Evolutionary conservation across 2,888 invertebrate genomes (phyloP), one percentile per base, ranked within the genome.

Genomic region (Scaptomyza parva): DNA sequence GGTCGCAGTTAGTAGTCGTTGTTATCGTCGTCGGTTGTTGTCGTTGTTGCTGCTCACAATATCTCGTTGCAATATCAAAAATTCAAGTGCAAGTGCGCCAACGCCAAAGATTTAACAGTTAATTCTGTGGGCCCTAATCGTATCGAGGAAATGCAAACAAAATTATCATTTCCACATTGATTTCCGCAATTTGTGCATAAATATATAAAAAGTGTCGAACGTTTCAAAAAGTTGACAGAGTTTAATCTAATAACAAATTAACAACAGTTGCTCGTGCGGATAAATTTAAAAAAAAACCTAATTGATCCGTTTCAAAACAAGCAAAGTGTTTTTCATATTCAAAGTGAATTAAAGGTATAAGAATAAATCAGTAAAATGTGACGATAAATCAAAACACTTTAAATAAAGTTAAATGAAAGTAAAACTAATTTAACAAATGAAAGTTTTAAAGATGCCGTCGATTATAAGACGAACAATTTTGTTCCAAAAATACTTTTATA

Each of bases 211-310:
- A 66, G 53, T 50, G 22, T 40, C 17, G n/a, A 68, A 40, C 11
- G 26, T 45, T 41, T 50, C 30, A 20, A 39, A 39, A 52, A 68
- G 58, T 66, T 63, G 57, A 51, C 53, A 52, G 39, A 58, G 33
- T 59, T 61, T 20, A 20, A 39, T 12, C 22, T 12, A 48, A 51
- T 43, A 52, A 45, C 18, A 6, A 45, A 59, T 54, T 70, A 50
- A 43, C 48, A 53, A 73, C 86, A 86, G 87, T 85, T 87, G 86
- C 65, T 78, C 70, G 78, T 54, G 68, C 76, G 81, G 69, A 83
- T 83, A 85, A 61, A 85, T 60, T 68, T 66, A 41, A 35, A 51
- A 35, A 35, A 30, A 57, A 37, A n/a, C 4, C 35, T 41, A 68
- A 68, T 71, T 75, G 75, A 75, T 75, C 64, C 72, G 61, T 18